Base-by-base conservation (phyloP, 92 coral and sea anemone genomes). In the Palythoa grandiflora region DNA sequence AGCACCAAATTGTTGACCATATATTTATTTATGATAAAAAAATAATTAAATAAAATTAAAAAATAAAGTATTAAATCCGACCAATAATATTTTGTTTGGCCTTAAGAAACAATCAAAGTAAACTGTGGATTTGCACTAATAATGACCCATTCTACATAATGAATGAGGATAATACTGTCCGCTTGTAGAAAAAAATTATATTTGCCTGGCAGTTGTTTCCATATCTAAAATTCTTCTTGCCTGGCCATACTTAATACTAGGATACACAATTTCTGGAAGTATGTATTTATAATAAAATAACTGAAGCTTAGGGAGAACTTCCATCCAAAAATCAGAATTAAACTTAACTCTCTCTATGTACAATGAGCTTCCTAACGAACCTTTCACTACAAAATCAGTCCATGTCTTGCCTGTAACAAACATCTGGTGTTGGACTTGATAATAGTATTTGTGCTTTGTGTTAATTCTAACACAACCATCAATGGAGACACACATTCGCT, bases 381-480 rank as follows among this genome's bases (percentile, higher is more conserved):
- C 91, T 63, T 83, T 84, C 63, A 89, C 92, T 40, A 84, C 92
- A 89, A 89, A 89, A 68, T 89, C 92, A 35, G 92, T 89, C 84
- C 90, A 89, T 52, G 54, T 73, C 65, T 70, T 89, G 63, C 75
- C 81, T 38, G 92, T 84, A 11, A 89, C 92, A 89, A 47, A 89
- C 92, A 89, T 89, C 57, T 74, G 89, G 47, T 74, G 92, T 48
- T 89, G 91, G 54, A 89, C 70, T 84, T 84, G 92, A 50, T 73
- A 89, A 85, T 47, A 75, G 9, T 84, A 89, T 75, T 89, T 36
- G 78, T 89, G 90, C 68, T 89, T 89, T 16, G 47, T 71, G 83
- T 89, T 89, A 2, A 89, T 61, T 38, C 37, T 75, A 9, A 47
- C 37, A 44, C 55, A 19, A 8, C 55, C 37, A 40, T 74, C 16